Evolutionary conservation across 2,888 invertebrate species (phyloP), one percentile per base, ranked within the genome.

Genomic region (Dolomedes plantarius): DNA sequence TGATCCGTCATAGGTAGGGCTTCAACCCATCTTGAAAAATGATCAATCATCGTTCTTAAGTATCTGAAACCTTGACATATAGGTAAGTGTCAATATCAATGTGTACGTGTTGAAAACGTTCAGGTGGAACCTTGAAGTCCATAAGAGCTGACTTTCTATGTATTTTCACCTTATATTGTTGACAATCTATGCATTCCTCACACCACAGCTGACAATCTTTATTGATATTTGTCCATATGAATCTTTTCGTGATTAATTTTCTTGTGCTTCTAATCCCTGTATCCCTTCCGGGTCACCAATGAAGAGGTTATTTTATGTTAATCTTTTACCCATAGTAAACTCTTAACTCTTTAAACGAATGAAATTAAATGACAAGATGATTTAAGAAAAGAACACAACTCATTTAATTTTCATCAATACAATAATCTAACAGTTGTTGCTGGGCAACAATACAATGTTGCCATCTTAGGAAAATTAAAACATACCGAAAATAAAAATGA

Each of bases 1-100:
- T 86, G 85, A n/a, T 89, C 83, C 2, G 31, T 16, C 11, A 90
- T 71, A 0, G 90, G 89, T 0, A 89, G 19, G 0, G 89, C 90
- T 64, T 89, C 88, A 0, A 89, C 80, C 87, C 88, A 89, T 19
- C 86, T 39, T 7, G 89, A 65, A 62, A 79, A 81, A 11, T 87
- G 0, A 39, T 80, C 73, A 13, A 62, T 74, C 78, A n/a, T 83
- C 28, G 0, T 27, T 32, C n/a, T n/a, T n/a, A n/a, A 13, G 86
- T 71, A 39, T 62, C 31, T 56, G 64, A 74, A 74, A n/a, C 74
- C 5, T 74, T 62, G 64, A 27, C 56, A 74, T 9, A 62, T 11
- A 32, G 74, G 31, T 32, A 74, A 19, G 1, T 29, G 39, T 39
- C 39, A 71, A 67, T 67, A n/a, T 67, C 67, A 1, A 31, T 67